A percentile compares a stretch with the other conserved stretches of the same genome.
Conservation (phyloP, 2,113 vertebrate genomes). For the Aptenodytes forsteri region DNA sequence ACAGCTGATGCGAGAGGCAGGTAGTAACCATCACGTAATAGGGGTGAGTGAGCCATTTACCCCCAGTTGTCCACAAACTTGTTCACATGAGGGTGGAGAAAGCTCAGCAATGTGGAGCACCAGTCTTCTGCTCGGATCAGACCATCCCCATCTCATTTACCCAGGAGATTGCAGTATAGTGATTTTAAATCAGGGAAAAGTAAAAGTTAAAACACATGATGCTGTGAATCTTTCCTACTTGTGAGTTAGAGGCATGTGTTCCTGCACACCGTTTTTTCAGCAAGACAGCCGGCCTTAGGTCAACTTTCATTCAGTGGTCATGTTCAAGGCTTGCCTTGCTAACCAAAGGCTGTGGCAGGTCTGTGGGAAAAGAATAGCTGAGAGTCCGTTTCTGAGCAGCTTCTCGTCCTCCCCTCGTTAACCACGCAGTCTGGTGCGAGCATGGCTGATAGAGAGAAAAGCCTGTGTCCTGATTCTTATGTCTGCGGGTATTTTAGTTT, state of each 20-base stretch:
- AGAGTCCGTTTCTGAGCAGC: not conserved
- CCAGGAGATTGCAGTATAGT: not conserved
- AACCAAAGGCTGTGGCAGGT: not conserved
- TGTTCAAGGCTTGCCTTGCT: not conserved
- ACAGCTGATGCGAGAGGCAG: not conserved
- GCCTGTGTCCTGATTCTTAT: not conserved
- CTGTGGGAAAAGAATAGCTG: not conserved
- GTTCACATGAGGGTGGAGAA: not conserved
- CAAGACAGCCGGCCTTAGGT: not conserved
- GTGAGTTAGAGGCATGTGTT: not conserved
- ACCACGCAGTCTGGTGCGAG: not conserved
- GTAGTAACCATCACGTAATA: accelerated
- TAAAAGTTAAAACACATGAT: accelerated
- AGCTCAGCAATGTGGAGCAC: not conserved
- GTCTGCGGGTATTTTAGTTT: not conserved
- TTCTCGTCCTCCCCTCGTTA: not conserved
- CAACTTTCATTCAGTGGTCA: not conserved
- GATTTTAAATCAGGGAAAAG: not conserved
- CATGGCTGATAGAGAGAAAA: not conserved
- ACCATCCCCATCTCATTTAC: not conserved
- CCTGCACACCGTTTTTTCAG: not conserved
- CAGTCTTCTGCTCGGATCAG: not conserved
- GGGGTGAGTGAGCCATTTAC: not conserved
- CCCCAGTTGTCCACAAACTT: accelerated
- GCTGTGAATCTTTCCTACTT: not conserved